These are phyloP conservation scores for Darevskia mixta DNA, from an alignment of 2,797 vertebrate genomes.

Conservation along the genomic window DNA sequence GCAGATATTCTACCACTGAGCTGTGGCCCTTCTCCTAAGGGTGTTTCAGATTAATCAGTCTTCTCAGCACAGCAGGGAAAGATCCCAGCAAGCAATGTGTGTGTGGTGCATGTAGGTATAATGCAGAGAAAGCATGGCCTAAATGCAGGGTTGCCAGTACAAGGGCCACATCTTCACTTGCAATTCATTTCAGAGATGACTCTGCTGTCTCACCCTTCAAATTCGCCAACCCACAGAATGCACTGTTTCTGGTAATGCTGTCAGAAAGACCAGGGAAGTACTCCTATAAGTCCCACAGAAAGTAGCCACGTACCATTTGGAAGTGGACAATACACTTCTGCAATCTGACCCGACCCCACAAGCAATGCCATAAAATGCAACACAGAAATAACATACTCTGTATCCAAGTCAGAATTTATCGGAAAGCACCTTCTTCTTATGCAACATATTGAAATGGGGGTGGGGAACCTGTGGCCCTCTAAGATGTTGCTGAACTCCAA, in stretches of 20 bases:
- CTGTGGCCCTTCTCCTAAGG: no score
- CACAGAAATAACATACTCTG: conserved; percentile 9
- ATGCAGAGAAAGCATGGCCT: neutral
- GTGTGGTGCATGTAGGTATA: no score
- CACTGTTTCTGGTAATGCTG: neutral
- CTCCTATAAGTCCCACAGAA: conserved; percentile 2
- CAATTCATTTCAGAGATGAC: neutral
- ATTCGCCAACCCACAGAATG: neutral
- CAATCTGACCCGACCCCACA: conserved; percentile 17
- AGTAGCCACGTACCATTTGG: neutral
- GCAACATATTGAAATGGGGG: neutral
- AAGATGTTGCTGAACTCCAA: no score
- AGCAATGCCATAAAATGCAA: neutral
- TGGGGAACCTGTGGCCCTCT: no score
- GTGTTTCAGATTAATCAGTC: no score
- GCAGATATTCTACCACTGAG: no score
- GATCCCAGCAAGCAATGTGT: no score
- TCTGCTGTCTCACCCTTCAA: neutral
- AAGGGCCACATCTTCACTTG: neutral
- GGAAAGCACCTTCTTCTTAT: neutral
- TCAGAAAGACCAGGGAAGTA: neutral
- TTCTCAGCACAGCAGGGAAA: no score
- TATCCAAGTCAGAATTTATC: conserved; percentile 10
- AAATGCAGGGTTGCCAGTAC: neutral
- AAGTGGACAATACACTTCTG: rapidly evolving